Base-by-base conservation (phyloP, 64 coral and sea anemone species). In the Acropora tenuis region DNA sequence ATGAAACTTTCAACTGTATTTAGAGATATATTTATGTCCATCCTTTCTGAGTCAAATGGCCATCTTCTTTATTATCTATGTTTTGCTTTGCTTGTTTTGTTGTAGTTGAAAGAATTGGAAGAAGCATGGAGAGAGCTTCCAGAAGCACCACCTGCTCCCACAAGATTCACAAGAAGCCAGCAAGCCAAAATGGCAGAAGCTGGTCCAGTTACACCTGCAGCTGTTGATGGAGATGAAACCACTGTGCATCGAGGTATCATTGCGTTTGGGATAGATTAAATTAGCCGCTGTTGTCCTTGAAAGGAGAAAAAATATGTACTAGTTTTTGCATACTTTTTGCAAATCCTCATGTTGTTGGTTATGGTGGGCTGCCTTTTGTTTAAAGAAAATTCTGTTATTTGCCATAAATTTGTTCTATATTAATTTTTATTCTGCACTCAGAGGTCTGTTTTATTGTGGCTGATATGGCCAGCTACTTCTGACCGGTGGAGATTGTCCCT, bases 71-170 rank as follows among this genome's bases (percentile, higher is more conserved):
- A 15, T 63, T 8, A 12, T 13, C 16, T 13, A 13, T 13, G 11
- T 63, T 63, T 13, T 63, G 60, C 1, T 13, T 63, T 12, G 16
- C 16, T 41, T 82, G 46, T 82, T 50, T 77, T 41, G 48, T 77
- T 87, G 30, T 41, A 97, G 95, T n/a, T 97, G 20, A 97, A 97
- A 88, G 95, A 97, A 40, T 77, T 97, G 19, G 95, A 97, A 17
- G 95, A 97, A 73, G 95, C 94, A 79, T 97, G 95, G 95, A 77
- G 60, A 55, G 90, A 61, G 2, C 77, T 97, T 18, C 95, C 95
- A 17, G 88, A 88, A 16, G 82, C 80, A 16, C 92, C 95, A 4
- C 95, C 95, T 20, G 88, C 92, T 1, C 95, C 95, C 8, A 97
- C 88, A 8, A 86, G 95, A 71, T 84, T 97, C 6, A 97, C 95